These are phyloP conservation scores for Chrysina gloriosa DNA, from an alignment of 2,888 invertebrate genomes.

Conservation along the genomic window DNA sequence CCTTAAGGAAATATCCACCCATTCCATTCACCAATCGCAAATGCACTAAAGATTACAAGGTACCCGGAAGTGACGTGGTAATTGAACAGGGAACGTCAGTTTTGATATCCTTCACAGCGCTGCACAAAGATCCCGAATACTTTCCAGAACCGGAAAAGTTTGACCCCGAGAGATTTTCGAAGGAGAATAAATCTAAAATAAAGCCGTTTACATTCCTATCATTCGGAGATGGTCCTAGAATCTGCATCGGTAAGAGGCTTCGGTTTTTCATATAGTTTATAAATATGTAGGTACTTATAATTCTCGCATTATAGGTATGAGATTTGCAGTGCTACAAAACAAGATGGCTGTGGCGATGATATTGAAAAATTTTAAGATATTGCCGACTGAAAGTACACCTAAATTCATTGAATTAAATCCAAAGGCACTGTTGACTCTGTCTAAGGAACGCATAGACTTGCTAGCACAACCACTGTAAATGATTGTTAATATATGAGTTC, in stretches of 20 bases:
- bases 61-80: constrained; percentile 66
- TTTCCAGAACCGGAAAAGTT: constrained; percentile 70
- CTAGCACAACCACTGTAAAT: not conserved
- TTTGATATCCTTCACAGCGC: constrained; percentile 68
- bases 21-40: constrained; percentile 67
- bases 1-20: constrained; percentile 71
- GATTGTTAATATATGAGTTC: too few species aligned
- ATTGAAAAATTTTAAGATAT: constrained; percentile 61
- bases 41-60: constrained; percentile 66
- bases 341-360: constrained; percentile 68
- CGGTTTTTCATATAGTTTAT: constrained; percentile 37
- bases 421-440: constrained; percentile 55
- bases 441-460: not conserved
- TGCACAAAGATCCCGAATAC: constrained; percentile 70
- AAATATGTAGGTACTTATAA: not conserved
- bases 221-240: constrained; percentile 70
- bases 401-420: constrained; percentile 61
- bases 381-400: constrained; percentile 57
- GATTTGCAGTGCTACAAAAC: constrained; percentile 69
- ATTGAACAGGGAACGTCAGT: constrained; percentile 68
- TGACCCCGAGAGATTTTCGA: constrained; percentile 70
- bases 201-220: constrained; percentile 67
- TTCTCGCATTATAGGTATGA: constrained; percentile 61
- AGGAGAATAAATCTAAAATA: constrained; percentile 64
- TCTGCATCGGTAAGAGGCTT: constrained; percentile 68